Evolutionary conservation across 2,888 invertebrate genomes (phyloP), one percentile per base, ranked within the genome.

Genomic region (Branchipolynoe longqiensis): DNA sequence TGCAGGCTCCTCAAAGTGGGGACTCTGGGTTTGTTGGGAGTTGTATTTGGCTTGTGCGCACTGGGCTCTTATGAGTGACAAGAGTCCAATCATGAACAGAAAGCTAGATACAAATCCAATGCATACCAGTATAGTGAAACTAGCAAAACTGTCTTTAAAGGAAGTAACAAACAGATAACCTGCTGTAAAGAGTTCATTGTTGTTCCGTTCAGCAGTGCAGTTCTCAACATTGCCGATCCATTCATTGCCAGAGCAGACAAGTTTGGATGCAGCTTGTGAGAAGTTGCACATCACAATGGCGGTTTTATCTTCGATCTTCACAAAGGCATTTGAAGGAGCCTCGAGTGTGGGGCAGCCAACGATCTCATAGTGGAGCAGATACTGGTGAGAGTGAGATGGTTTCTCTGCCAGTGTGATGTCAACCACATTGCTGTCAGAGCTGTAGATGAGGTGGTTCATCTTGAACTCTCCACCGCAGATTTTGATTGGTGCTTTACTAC

Each of bases 101-200:
- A 88, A 85, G 8, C 88, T 87, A 0, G 87, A 64, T 25, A 87
- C 58, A 25, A 88, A 86, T 14, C 88, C 88, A 0, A 88, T 84
- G 33, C 86, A 64, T 2, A 88, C 87, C 28, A 87, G 87, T 12
- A 87, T 56, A 1, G 88, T 56, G 25, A 88, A 73, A 59, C 88
- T 62, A 31, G 31, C 62, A 31, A 62, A 62, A 1, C 25, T 25
- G 62, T 28, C 31, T 3, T 4, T 2, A 31, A 62, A 62, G 62
- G 62, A 31, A 12, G 25, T 28, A 2, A 25, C 25, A 14, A 31
- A 62, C 3, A 62, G 14, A 31, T 14, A 28, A 14, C 31, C 28
- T 25, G 62, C 62, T 14, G 31, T 28, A 31, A 31, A 31, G n/a
- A n/a, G 12, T 14, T 62, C 31, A 25, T 56, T n/a, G 31, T 62